Conservation (phyloP, 2,888 invertebrate genomes). For the Coelopa pilipes region DNA sequence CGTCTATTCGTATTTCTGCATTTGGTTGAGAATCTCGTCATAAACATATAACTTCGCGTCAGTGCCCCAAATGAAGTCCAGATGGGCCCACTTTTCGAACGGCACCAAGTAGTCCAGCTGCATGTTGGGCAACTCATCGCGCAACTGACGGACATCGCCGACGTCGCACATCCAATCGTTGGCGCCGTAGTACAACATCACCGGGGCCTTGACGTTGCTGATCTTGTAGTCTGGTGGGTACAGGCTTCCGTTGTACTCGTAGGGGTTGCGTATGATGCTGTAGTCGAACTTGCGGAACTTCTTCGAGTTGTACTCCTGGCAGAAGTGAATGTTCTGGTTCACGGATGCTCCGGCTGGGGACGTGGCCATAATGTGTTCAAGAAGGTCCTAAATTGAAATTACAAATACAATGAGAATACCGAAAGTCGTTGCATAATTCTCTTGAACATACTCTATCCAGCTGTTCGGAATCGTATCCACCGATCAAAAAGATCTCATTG, state of each 20-base stretch:
- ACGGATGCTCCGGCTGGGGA: constrained; percentile 63
- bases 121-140: constrained; percentile 68
- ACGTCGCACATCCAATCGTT: constrained; percentile 75
- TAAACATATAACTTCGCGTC: constrained; percentile 64
- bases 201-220: constrained; percentile 67
- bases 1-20: constrained; percentile 46
- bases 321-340: constrained; percentile 63
- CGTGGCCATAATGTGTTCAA: constrained; percentile 60
- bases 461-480: constrained; percentile 67
- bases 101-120: constrained; percentile 69
- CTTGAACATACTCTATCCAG: constrained; percentile 65
- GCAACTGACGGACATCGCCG: constrained; percentile 69
- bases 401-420: no score
- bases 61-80: constrained; percentile 73
- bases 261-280: constrained; percentile 62
- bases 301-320: constrained; percentile 59
- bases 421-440: no score
- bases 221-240: constrained; percentile 69
- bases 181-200: constrained; percentile 69
- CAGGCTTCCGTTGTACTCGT: constrained; percentile 64
- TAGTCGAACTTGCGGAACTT: constrained; percentile 65
- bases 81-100: constrained; percentile 68
- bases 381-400: constrained; percentile 43
- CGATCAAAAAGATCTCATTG: constrained; percentile 73
- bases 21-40: constrained; percentile 58